These are phyloP conservation scores for Neoniphon sammara DNA, from an alignment of 2,797 vertebrate genomes.

Conservation along the genomic window DNA sequence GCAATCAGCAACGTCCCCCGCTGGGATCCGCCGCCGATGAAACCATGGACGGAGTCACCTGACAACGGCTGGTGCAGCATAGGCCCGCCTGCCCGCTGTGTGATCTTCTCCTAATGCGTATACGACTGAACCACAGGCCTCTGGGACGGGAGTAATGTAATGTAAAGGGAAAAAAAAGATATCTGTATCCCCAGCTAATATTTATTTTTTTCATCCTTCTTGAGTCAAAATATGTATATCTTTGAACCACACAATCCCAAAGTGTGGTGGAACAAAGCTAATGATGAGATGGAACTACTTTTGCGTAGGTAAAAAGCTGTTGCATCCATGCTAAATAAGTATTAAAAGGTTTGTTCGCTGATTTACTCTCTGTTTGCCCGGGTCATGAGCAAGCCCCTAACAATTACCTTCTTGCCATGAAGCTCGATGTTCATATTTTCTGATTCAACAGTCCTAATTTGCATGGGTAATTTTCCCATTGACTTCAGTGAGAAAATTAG, in stretches of 20 bases:
- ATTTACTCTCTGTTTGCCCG: slow-evolving; percentile 21
- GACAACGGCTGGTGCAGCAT: slow-evolving; percentile 70
- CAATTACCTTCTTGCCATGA: slow-evolving; percentile 33
- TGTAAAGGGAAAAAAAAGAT: slow-evolving; percentile 34
- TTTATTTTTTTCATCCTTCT: slow-evolving; percentile 62
- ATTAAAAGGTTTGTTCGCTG: slow-evolving; percentile 19
- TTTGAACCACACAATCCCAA: slow-evolving; percentile 54
- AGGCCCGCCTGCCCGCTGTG: slow-evolving; percentile 69
- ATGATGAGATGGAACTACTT: slow-evolving; percentile 52
- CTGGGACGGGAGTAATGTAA: slow-evolving; percentile 59
- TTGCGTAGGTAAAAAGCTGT: slow-evolving; percentile 51
- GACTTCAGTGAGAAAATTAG: slow-evolving; percentile 30
- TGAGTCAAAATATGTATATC: slow-evolving; percentile 55
- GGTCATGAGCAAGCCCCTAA: slow-evolving; percentile 22
- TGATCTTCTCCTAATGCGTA: slow-evolving; percentile 76
- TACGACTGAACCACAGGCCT: slow-evolving; percentile 61
- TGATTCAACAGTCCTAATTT: slow-evolving; percentile 45
- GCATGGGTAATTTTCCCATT: slow-evolving; percentile 41
- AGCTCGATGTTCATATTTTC: slow-evolving; percentile 35
- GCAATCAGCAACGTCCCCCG: slow-evolving; percentile 80
- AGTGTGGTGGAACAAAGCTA: slow-evolving; percentile 53
- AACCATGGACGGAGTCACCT: slow-evolving; percentile 78
- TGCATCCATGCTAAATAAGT: slow-evolving; percentile 21
- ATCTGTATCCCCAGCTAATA: slow-evolving; percentile 51
- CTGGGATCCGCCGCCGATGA: slow-evolving; percentile 75